These are phyloP conservation scores for Solenopsis invicta DNA, from an alignment of 1,140 invertebrate species.

Conservation along the genomic window DNA sequence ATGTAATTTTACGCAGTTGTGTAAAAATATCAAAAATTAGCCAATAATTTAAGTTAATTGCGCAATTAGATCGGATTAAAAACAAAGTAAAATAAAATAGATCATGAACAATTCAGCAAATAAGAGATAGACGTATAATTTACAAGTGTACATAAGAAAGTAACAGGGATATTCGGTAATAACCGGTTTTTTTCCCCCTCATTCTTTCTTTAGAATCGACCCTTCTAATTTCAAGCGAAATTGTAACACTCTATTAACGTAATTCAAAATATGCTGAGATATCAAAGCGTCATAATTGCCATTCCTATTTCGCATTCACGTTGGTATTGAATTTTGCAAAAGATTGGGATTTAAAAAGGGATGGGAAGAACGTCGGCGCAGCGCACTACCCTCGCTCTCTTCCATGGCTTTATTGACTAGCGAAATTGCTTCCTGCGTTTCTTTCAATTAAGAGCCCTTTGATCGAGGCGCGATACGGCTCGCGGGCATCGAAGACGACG, in stretches of 20 bases:
- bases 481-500: slow-evolving; percentile 63
- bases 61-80: neutral
- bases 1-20: neutral
- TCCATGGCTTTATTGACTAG: slow-evolving; percentile 53
- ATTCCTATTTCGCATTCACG: slow-evolving; percentile 31
- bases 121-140: neutral
- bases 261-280: slow-evolving; percentile 29
- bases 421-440: slow-evolving; percentile 59
- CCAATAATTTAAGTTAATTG: neutral
- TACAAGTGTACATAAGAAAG: neutral
- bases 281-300: slow-evolving; percentile 36
- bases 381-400: slow-evolving; percentile 14
- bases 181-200: neutral
- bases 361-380: neutral
- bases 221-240: neutral
- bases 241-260: neutral
- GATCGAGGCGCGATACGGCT: slow-evolving; percentile 61
- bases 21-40: neutral
- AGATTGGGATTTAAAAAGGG: slow-evolving; percentile 39
- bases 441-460: slow-evolving; percentile 62
- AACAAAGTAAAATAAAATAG: neutral
- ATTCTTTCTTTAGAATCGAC: neutral
- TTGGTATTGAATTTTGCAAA: slow-evolving; percentile 49
- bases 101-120: slow-evolving; percentile 5
- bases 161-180: neutral